Evolutionary conservation across 2,888 invertebrate species (phyloP), one percentile per base, ranked within the genome.

Genomic region (Drosophila longiperda): DNA sequence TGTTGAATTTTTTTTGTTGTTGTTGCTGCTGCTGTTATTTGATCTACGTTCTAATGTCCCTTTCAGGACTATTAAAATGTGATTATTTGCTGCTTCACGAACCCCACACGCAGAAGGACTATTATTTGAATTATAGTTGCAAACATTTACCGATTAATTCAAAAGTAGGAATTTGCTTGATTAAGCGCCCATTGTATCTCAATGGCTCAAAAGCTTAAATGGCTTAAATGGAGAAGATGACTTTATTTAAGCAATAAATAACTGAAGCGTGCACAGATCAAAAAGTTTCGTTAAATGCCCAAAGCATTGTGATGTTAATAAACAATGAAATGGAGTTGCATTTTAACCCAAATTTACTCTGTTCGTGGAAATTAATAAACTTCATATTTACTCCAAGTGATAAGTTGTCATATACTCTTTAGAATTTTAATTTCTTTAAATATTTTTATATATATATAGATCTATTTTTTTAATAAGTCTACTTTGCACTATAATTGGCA

Each of bases 21-120:
- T 57, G 77, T 73, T 42, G 57, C 29, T 75, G 54, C 45, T 74
- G 68, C 59, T 80, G 75, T 68, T 48, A 73, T 77, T 80, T 83
- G 83, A 83, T 83, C 86, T 79, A 72, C 53, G 78, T 60, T 59
- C 70, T 49, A 32, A 65, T 65, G 69, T 70, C 63, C 73, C 53
- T 59, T 68, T 29, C 42, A 54, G 49, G 61, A 75, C 83, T 79
- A 81, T 83, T 83, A 83, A 86, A 86, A 75, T 69, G 69, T 70
- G 86, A 81, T 83, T 86, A 86, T 69, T 42, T 33, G 60, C 58
- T 52, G 33, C 36, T 42, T 9, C 20, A 57, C n/a, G 15, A 57
- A 12, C 6, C 11, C 26, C 20, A 61, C 64, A 55, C n/a, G 42
- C 66, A 42, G 49, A 61, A 48, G 52, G 34, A 62, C 38, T 29